phyloP scores from a whole-genome alignment of 2,797 vertebrate genomes.

The Astyanax mexicanus region DNA sequence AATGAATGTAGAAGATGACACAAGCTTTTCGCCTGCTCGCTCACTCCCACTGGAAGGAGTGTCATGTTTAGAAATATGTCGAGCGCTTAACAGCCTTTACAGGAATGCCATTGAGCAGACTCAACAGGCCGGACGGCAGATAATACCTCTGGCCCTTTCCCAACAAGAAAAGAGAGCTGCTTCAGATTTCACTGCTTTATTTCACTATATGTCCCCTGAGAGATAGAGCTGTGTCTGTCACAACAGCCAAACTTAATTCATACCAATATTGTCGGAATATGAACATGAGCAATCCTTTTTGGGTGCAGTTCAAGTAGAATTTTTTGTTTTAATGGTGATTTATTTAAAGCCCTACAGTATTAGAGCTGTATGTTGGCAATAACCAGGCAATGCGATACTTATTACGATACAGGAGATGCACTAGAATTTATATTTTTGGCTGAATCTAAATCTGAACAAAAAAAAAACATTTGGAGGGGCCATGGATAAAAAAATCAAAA shows the following conservation, averaged over 20 bases:
- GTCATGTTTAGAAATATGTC: not conserved
- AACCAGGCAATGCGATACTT: too few relatives aligned
- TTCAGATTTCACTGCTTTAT: not conserved
- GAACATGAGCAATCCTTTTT: not conserved
- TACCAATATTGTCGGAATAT: not conserved
- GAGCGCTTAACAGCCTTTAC: not conserved
- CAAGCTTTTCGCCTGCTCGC: not conserved
- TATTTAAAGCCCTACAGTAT: not conserved
- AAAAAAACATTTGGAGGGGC: too few relatives aligned
- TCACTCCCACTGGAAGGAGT: constrained; percentile 8
- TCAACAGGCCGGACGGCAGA: constrained; percentile 18
- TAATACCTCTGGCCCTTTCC: not conserved
- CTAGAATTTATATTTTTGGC: too few relatives aligned
- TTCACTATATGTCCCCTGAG: not conserved
- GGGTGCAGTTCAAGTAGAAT: not conserved
- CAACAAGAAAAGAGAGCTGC: not conserved
- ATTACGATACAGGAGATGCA: too few relatives aligned
- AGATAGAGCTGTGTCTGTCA: not conserved
- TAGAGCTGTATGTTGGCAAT: too few relatives aligned
- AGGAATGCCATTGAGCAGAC: constrained; percentile 19
- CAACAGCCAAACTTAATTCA: not conserved
- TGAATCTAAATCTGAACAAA: too few relatives aligned
- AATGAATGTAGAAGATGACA: not conserved
- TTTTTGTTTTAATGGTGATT: not conserved
- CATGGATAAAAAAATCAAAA: too few relatives aligned